A percentile compares a stretch with the other conserved stretches of the same genome.
phyloP scores from a whole-genome alignment of 1,140 invertebrate species.

The Rhopalosiphum padi region DNA sequence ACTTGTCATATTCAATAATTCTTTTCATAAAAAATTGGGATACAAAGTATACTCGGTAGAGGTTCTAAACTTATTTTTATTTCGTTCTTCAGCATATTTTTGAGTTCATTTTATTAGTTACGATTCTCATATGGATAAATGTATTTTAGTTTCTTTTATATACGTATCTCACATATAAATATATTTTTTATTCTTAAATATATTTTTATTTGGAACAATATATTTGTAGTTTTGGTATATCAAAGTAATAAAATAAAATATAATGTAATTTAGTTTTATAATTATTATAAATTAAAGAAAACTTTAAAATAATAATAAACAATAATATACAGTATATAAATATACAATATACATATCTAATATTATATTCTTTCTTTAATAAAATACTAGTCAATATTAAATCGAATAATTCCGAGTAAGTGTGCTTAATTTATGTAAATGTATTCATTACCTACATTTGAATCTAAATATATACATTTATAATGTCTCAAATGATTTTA shows the following conservation, averaged over 20 bases:
- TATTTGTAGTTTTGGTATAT: background rate
- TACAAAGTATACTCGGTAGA: background rate
- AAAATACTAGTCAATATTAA: too few relatives aligned
- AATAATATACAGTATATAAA: too few relatives aligned
- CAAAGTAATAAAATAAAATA: background rate
- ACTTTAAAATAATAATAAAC: too few relatives aligned
- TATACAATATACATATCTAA: too few relatives aligned
- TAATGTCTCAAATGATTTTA: too few relatives aligned
- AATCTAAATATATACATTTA: too few relatives aligned
- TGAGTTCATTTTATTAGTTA: background rate
- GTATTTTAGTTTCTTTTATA: background rate
- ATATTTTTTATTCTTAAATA: background rate
- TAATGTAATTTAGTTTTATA: background rate
- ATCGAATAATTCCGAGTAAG: too few relatives aligned
- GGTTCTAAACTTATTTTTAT: background rate
- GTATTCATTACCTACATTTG: too few relatives aligned
- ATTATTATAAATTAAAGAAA: background rate
- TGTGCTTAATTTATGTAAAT: too few relatives aligned
- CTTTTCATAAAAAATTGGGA: background rate
- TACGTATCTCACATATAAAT: background rate
- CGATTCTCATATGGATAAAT: background rate
- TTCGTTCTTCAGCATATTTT: background rate
- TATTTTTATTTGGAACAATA: background rate
- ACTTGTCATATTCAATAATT: slow-evolving; percentile 13
- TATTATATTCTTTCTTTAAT: too few relatives aligned